Conservation (phyloP, 2,888 invertebrate genomes). For the Yponomeuta sedellus region DNA sequence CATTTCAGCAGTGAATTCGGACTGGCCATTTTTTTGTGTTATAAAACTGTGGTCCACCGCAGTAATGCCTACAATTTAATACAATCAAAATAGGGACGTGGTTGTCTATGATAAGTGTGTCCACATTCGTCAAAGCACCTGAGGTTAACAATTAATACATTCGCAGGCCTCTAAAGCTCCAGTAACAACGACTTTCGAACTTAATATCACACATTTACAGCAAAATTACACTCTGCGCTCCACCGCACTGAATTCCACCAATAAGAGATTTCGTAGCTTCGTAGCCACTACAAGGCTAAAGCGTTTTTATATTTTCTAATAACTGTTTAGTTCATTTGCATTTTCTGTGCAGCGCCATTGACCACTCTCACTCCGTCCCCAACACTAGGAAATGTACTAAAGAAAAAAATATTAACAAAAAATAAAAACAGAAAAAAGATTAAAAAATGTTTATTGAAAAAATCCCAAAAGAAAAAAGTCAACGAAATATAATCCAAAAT, state of each 20-base stretch:
- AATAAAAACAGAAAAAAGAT: slow-evolving; percentile 38
- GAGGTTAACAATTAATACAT: slow-evolving; percentile 73
- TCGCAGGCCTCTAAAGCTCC: slow-evolving; percentile 69
- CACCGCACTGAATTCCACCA: slow-evolving; percentile 37
- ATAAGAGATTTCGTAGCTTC: background rate
- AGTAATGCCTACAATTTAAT: slow-evolving; percentile 51
- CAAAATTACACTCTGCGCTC: slow-evolving; percentile 64
- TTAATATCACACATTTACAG: slow-evolving; percentile 74
- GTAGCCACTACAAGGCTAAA: background rate
- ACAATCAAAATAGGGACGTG: slow-evolving; percentile 53
- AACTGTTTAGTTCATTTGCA: slow-evolving; percentile 48
- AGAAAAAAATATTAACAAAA: background rate
- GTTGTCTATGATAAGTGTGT: slow-evolving; percentile 63
- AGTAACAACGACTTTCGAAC: slow-evolving; percentile 63
- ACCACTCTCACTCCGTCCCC: slow-evolving; percentile 68
- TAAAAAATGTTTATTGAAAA: slow-evolving; percentile 45
- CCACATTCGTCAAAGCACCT: slow-evolving; percentile 76
- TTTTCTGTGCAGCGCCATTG: slow-evolving; percentile 65
- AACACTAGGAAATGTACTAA: slow-evolving; percentile 33
- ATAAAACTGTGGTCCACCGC: slow-evolving; percentile 36
- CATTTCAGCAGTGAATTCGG: background rate
- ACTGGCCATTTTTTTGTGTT: background rate
- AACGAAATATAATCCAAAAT: slow-evolving; percentile 8
- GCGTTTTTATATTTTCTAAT: slow-evolving; percentile 35
- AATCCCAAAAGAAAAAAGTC: slow-evolving; percentile 32